Evolutionary conservation across 2,113 vertebrate genomes (phyloP).

Genomic region (Xiphophorus maculatus): DNA sequence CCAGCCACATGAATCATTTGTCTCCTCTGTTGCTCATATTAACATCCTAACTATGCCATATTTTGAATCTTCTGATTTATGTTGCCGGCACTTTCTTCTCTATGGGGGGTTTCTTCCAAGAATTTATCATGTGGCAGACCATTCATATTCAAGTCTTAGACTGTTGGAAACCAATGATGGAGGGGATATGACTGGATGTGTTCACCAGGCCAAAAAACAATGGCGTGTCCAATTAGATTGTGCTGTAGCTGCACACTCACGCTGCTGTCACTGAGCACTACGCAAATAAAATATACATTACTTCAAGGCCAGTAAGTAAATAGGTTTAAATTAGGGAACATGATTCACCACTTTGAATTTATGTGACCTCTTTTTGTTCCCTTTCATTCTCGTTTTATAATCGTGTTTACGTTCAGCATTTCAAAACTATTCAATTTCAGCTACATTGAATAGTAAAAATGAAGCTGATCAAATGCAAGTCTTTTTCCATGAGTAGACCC

Average conservation of each 20-base stretch:
- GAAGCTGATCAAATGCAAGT: neutral
- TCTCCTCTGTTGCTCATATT: conserved; percentile 23
- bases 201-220: conserved; percentile 20
- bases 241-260: conserved; percentile 17
- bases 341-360: conserved; percentile 36
- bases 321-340: conserved; percentile 9
- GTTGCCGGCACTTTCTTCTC: conserved; percentile 13
- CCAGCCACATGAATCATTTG: conserved; percentile 37
- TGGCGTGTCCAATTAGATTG: conserved; percentile 27
- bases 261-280: conserved; percentile 7
- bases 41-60: conserved; percentile 22
- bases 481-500: neutral
- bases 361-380: conserved; percentile 9
- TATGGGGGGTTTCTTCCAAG: neutral
- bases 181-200: conserved; percentile 17
- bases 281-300: conserved; percentile 4
- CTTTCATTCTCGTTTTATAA: neutral
- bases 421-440: neutral
- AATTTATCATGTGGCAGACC: conserved; percentile 21
- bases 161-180: neutral
- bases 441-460: neutral
- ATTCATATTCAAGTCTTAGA: conserved; percentile 30
- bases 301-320: conserved; percentile 32
- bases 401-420: neutral
- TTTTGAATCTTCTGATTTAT: conserved; percentile 41